Base-by-base conservation (phyloP, 2,888 invertebrate species). In the Cepaea hortensis region DNA sequence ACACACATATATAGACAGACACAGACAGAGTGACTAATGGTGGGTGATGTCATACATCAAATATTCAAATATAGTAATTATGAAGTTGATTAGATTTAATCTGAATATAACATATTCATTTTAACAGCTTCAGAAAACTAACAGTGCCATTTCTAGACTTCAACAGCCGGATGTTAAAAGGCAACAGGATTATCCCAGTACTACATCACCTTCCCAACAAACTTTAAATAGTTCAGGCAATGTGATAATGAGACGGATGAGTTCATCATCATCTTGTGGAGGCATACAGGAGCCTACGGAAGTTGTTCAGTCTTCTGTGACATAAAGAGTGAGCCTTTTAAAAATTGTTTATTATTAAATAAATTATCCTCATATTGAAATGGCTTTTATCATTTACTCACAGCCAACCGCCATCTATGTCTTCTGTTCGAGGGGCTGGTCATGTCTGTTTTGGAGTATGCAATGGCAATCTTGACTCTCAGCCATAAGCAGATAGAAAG, bases 91-190 rank as follows among this genome's bases (percentile, higher is more conserved):
- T 11, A 6, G 11, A 11, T 55, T 68, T 20, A 20, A n/a, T 68
- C 68, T 20, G 15, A 68, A 15, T 3, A 68, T 68, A n/a, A 18
- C 5, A 23, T 61, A 55, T 61, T 61, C n/a, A 77, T 77, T 11
- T 13, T 9, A 73, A 46, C 55, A 84, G 84, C 18, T 84, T 4
- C 75, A 61, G 35, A 84, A 65, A 84, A 75, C 84, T 48, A 84
- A 84, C 50, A 77, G 20, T 20, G 62, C 84, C 48, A 84, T 84
- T 46, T 35, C 61, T 9, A 76, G 77, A 84, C 61, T 84, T 46
- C 76, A 84, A 23, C 83, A 83, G 6, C 35, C 76, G 15, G 84
- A 84, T 23, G 65, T 84, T 20, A 83, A 83, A 61, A 83, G 46
- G n/a, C 83, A 73, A 7, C 77, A 62, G n/a, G 84, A 77, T 7